Conservation (phyloP, 2,797 vertebrate species). For the Poeciliopsis turneri region DNA sequence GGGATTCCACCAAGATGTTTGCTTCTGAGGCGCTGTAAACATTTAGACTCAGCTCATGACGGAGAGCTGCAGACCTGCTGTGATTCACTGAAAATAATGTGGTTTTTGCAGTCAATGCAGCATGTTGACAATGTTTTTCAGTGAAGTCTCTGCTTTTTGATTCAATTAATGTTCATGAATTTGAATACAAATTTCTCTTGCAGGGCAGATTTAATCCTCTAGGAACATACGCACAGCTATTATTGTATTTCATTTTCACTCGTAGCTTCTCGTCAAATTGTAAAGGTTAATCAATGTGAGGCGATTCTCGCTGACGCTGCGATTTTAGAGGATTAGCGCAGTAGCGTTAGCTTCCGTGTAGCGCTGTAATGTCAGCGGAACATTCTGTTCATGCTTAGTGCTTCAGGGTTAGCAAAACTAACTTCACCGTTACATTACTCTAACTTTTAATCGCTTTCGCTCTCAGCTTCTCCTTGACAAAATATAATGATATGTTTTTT, state of each 20-base stretch:
- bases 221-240: background rate
- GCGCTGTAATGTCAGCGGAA: too few relatives aligned
- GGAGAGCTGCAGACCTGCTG: background rate
- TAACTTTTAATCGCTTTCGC: too few relatives aligned
- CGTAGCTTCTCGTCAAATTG: background rate
- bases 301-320: background rate
- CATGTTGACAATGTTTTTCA: background rate
- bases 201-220: background rate
- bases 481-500: too few relatives aligned
- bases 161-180: background rate
- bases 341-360: too few relatives aligned
- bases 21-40: background rate
- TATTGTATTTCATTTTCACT: too few relatives aligned
- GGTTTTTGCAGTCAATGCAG: too few relatives aligned
- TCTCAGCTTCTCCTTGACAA: too few relatives aligned
- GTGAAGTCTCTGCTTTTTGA: background rate
- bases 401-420: too few relatives aligned
- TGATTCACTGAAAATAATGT: too few relatives aligned
- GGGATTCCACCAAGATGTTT: conserved; percentile 1
- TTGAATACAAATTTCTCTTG: background rate
- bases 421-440: too few relatives aligned
- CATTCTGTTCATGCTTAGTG: too few relatives aligned
- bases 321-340: too few relatives aligned
- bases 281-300: background rate
- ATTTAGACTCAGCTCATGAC: background rate